phyloP scores from a whole-genome alignment of 1,140 invertebrate species.

The Bombus consobrinus region DNA sequence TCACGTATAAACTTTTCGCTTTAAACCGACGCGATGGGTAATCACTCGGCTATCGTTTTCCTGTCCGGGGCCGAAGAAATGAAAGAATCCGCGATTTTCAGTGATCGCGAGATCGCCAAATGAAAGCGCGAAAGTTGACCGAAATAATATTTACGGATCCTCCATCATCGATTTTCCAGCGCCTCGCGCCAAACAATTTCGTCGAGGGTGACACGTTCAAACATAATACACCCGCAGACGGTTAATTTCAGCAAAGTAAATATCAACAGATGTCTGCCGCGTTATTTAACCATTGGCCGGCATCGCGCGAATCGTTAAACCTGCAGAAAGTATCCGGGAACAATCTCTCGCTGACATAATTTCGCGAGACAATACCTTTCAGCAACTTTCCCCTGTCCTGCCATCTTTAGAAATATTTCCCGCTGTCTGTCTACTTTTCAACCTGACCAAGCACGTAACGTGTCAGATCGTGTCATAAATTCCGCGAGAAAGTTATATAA shows the following conservation, averaged over 20 bases:
- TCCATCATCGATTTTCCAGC: conserved; percentile 25
- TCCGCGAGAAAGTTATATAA: conserved; percentile 23
- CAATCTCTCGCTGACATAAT: not conserved
- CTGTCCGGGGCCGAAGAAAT: not conserved
- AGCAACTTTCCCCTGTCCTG: not conserved
- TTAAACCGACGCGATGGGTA: not conserved
- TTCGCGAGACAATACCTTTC: not conserved
- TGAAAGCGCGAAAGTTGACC: conserved; percentile 18
- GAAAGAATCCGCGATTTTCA: not conserved
- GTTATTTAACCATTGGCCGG: conserved; percentile 8
- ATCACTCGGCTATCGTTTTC: not conserved
- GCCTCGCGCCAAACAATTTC: conserved; percentile 33
- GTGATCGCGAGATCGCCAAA: not conserved
- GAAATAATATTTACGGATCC: conserved; percentile 37
- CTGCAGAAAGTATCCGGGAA: not conserved
- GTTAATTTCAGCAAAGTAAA: conserved; percentile 40
- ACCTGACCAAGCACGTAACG: not conserved
- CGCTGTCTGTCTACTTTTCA: too few relatives aligned
- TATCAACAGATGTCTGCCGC: conserved; percentile 34
- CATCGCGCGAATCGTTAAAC: not conserved
- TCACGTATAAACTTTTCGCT: not conserved
- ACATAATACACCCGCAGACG: conserved; percentile 39
- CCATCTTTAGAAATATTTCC: not conserved
- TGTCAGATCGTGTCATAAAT: not conserved
- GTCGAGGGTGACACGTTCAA: conserved; percentile 22